Percentiles rank a stretch among this genome's conserved stretches.
Evolutionary conservation across 2,113 vertebrate species (phyloP).

Genomic region (Gavialis gangeticus): DNA sequence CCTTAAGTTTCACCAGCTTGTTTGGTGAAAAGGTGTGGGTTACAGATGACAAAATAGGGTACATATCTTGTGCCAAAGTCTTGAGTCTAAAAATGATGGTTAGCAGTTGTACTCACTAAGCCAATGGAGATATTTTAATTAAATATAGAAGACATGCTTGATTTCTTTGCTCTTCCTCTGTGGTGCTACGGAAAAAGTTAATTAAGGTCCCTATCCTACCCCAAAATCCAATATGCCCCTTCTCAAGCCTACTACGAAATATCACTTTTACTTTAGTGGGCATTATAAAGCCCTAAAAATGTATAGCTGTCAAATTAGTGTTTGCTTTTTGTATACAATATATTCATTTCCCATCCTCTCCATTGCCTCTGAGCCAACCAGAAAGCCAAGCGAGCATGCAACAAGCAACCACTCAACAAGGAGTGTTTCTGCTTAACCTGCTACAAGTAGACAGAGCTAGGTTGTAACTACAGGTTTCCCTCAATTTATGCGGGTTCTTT

Average conservation of each 20-base stretch:
- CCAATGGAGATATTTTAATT: not conserved
- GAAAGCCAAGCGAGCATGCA: not conserved
- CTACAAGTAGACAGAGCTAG: too few species aligned
- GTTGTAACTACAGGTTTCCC: too few species aligned
- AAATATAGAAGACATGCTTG: too few species aligned
- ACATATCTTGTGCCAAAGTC: not conserved
- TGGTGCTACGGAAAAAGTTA: too few species aligned
- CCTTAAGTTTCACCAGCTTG: too few species aligned
- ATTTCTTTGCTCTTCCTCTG: too few species aligned
- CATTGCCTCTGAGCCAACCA: not conserved
- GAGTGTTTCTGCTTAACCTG: not conserved
- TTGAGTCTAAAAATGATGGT: not conserved
- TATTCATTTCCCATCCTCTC: too few species aligned
- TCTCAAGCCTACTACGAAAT: not conserved
- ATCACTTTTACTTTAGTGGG: not conserved
- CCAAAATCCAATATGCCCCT: not conserved
- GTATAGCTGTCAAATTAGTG: too few species aligned
- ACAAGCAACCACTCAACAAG: not conserved
- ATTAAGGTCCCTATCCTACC: not conserved
- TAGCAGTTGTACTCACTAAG: not conserved
- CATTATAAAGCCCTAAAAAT: not conserved
- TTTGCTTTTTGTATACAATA: too few species aligned
- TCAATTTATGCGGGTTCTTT: too few species aligned
- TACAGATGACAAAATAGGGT: too few species aligned
- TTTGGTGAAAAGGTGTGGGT: too few species aligned